phyloP scores from a whole-genome alignment of 2,888 invertebrate genomes.

The Lottia gigantea region DNA sequence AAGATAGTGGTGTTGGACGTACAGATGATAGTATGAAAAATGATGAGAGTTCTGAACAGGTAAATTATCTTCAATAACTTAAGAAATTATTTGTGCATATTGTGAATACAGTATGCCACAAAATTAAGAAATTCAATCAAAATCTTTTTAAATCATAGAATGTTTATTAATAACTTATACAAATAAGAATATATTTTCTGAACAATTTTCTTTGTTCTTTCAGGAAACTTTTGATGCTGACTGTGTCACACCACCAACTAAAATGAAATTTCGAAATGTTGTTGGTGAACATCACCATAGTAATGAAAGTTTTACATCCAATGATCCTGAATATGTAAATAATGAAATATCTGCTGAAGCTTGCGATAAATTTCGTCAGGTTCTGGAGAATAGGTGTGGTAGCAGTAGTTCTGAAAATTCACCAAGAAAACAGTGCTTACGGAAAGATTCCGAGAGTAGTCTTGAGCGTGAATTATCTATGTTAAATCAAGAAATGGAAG shows the following conservation, averaged over 20 bases:
- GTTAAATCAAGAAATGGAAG: constrained; percentile 74
- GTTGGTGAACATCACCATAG: constrained; percentile 65
- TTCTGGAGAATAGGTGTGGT: constrained; percentile 57
- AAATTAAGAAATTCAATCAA: too few relatives aligned
- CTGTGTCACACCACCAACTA: constrained; percentile 37
- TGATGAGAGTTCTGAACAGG: constrained; percentile 67
- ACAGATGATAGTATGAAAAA: constrained; percentile 67
- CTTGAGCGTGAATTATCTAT: constrained; percentile 73
- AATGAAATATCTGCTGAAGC: constrained; percentile 57
- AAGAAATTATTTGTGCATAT: too few relatives aligned
- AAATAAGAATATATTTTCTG: neutral
- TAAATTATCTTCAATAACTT: constrained; percentile 20
- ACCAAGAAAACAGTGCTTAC: constrained; percentile 36
- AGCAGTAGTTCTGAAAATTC: constrained; percentile 25
- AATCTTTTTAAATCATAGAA: too few relatives aligned
- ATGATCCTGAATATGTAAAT: constrained; percentile 38
- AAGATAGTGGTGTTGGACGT: constrained; percentile 67
- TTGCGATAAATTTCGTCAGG: constrained; percentile 60
- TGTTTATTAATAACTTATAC: neutral
- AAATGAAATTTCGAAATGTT: constrained; percentile 17
- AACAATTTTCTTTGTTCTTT: constrained; percentile 19
- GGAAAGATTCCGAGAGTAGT: constrained; percentile 61
- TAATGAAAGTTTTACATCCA: constrained; percentile 60
- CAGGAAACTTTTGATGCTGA: constrained; percentile 62
- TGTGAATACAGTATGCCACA: too few relatives aligned